Evolutionary conservation across 2,888 invertebrate species (phyloP).

Genomic region (Calephelis perditalis): DNA sequence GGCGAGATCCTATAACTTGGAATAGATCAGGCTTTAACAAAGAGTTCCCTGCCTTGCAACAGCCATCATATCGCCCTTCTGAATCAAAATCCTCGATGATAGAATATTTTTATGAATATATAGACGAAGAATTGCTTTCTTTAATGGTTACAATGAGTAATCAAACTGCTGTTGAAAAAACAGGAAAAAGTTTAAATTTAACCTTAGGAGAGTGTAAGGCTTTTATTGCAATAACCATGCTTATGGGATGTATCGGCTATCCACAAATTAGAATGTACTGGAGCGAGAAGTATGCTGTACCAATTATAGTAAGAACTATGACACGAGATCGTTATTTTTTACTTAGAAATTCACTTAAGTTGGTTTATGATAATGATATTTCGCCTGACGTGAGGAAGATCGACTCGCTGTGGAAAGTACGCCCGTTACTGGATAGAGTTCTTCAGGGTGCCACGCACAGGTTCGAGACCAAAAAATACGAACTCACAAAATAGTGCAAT

Average conservation of each 20-base stretch:
- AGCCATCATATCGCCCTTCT: no score
- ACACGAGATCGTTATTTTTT: not conserved
- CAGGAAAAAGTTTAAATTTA: not conserved
- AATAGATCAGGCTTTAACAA: no score
- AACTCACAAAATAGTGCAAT: no score
- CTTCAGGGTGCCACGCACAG: constrained; percentile 13
- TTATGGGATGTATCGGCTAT: not conserved
- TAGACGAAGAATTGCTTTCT: no score
- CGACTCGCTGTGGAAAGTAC: constrained; percentile 16
- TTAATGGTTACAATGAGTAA: no score
- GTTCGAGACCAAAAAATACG: constrained; percentile 3
- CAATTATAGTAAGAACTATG: constrained; percentile 1
- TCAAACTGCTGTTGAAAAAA: no score
- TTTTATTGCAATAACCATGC: not conserved
- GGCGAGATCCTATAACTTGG: no score
- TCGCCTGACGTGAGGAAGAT: not conserved
- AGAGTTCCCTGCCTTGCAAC: no score
- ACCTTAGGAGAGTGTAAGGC: not conserved
- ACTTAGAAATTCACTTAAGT: constrained; percentile 7
- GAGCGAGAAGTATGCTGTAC: not conserved
- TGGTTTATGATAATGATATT: not conserved
- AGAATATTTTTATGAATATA: no score
- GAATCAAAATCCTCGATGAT: no score
- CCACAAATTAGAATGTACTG: constrained; percentile 1
- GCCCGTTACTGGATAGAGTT: constrained; percentile 17